Evolutionary conservation across 2,797 vertebrate species (phyloP), one percentile per base, ranked within the genome.

Genomic region (Naso thynnoides): DNA sequence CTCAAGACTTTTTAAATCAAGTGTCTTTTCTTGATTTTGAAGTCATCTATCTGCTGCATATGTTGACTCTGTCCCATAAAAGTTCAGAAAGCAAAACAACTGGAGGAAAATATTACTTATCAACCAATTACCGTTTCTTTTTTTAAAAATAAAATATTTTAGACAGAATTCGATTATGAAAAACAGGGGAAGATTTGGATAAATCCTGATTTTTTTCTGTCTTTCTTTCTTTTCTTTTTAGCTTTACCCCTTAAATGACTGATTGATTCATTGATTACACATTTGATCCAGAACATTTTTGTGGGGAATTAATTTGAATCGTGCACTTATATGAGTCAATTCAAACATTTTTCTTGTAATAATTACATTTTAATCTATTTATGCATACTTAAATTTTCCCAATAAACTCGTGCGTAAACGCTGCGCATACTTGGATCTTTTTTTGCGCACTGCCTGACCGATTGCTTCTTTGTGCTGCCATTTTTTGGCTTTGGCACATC

Each of bases 371-470:
- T 4, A 27, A 41, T 27, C 1, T 15, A 10, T 47, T 57, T 67
- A 29, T 0, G 14, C 9, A 36, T 6, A 1, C 15, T 0, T 47
- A 36, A 3, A 15, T 47, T 42, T 59, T 27, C 33, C 52, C n/a
- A 29, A 49, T 44, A 23, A 15, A 45, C 21, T 23, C 44, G 55
- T 81, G 86, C 78, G 76, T 88, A 87, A 86, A 80, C 4, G 9
- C 49, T 23, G 62, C 36, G 73, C 75, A 66, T 42, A 58, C 23
- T 38, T 55, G 62, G 60, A 56, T 19, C 18, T 41, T 3, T 1
- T 3, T 19, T 44, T 13, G 18, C 13, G 33, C 33, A 2, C 24
- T 15, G 3, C 16, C 5, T 27, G 16, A 26, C 19, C 7, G 6
- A 29, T 8, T 2, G 15, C 15, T 38, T 11, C 10, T 53, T 10